A percentile compares a stretch with the other conserved stretches of the same genome.
Evolutionary conservation across 2,888 invertebrate genomes (phyloP).

Genomic region (Amaurobius ferox): DNA sequence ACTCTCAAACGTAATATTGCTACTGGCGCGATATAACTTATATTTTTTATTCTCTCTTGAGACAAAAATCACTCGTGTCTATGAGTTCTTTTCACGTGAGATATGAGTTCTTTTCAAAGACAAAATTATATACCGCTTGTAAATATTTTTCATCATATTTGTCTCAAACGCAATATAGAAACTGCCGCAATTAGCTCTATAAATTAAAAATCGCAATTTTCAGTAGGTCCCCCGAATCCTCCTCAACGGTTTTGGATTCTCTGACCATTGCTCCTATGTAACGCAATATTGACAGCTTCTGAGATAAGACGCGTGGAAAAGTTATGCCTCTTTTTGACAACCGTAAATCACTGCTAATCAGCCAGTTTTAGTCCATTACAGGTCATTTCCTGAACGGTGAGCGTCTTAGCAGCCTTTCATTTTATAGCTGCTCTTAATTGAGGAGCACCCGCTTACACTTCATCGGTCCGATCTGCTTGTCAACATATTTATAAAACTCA

Average conservation of each 20-base stretch:
- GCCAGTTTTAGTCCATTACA: conserved; percentile 6
- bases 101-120: too few relatives aligned
- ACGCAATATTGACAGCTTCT: conserved; percentile 56
- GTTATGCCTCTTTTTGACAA: conserved; percentile 34
- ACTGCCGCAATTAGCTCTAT: too few relatives aligned
- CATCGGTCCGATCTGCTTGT: conserved; percentile 27
- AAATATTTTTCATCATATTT: too few relatives aligned
- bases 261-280: conserved; percentile 46
- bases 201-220: too few relatives aligned
- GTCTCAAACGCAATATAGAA: too few relatives aligned
- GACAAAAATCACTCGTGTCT: too few relatives aligned
- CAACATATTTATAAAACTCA: conserved; percentile 34
- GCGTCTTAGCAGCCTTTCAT: not conserved
- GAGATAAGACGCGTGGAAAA: conserved; percentile 31
- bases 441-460: conserved; percentile 33
- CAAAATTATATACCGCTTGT: too few relatives aligned
- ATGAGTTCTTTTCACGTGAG: too few relatives aligned
- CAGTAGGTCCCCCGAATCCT: not conserved
- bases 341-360: conserved; percentile 64
- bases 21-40: too few relatives aligned
- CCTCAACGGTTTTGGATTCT: not conserved
- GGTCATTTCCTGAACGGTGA: conserved; percentile 8
- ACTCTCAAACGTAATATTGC: too few relatives aligned
- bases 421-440: conserved; percentile 35
- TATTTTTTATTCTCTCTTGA: too few relatives aligned